A percentile compares a stretch with the other conserved stretches of the same genome.
Evolutionary conservation across 2,113 vertebrate species (phyloP).

Genomic region (Muscicapa adusta): DNA sequence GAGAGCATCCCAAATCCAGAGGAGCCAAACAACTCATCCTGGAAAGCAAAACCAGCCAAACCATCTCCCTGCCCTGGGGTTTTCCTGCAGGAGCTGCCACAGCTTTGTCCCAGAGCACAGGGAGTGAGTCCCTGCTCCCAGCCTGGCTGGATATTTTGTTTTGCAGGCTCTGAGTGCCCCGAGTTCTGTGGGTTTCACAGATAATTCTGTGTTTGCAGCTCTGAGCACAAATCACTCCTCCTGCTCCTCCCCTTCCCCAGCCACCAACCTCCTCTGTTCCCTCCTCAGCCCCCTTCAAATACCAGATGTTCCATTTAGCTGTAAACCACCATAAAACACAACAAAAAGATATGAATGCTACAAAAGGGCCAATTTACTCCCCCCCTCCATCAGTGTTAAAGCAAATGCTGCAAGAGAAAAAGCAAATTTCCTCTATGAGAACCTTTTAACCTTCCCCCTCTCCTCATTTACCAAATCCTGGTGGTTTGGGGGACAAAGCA

Average conservation of each 20-base stretch:
- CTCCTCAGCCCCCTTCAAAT: neutral
- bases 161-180: neutral
- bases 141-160: rapidly evolving
- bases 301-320: slow-evolving; percentile 68
- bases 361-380: slow-evolving; percentile 28
- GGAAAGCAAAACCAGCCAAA: neutral
- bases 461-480: neutral
- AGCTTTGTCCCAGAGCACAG: rapidly evolving
- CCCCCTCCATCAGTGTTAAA: neutral
- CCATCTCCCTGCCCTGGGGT: rapidly evolving
- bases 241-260: neutral
- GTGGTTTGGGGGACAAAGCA: neutral
- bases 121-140: neutral
- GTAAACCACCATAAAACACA: slow-evolving; percentile 48
- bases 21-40: neutral
- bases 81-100: neutral
- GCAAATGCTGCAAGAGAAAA: neutral
- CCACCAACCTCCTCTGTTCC: neutral
- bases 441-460: neutral
- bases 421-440: neutral
- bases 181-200: neutral
- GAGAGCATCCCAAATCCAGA: neutral
- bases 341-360: neutral
- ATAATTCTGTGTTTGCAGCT: neutral
- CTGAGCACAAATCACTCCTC: neutral